A percentile compares a stretch with the other conserved stretches of the same genome.
Conservation (phyloP, 2,113 vertebrate genomes). For the Dendropsophus ebraccatus region DNA sequence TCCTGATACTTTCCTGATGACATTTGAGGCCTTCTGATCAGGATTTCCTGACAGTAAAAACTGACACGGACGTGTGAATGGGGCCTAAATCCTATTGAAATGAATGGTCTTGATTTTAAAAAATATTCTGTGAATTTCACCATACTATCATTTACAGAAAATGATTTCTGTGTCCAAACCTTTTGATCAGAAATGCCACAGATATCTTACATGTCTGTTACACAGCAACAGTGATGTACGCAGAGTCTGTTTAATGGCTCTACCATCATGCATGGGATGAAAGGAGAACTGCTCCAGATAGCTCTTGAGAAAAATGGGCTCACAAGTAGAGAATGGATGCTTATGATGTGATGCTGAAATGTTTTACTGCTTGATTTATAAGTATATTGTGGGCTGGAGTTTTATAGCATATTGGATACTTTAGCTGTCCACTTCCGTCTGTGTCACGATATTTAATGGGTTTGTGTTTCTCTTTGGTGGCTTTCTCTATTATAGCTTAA, state of each 20-base stretch:
- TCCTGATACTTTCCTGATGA: too few species aligned
- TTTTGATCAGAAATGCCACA: background rate
- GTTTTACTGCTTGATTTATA: constrained; percentile 26
- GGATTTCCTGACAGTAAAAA: too few species aligned
- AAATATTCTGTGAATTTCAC: background rate
- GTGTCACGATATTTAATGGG: background rate
- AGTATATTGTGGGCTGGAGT: constrained; percentile 7
- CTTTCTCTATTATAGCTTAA: too few species aligned
- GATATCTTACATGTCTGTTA: background rate
- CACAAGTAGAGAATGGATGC: background rate
- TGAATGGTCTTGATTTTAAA: too few species aligned
- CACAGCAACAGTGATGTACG: background rate
- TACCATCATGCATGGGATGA: constrained; percentile 10
- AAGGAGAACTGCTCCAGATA: constrained; percentile 24
- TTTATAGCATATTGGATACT: constrained; percentile 30
- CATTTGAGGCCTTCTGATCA: too few species aligned
- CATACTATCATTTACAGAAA: background rate
- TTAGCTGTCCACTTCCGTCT: background rate
- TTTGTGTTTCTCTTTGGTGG: background rate
- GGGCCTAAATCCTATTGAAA: background rate
- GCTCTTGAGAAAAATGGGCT: background rate
- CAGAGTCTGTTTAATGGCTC: constrained; percentile 18
- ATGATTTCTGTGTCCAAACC: background rate
- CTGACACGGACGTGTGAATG: too few species aligned
- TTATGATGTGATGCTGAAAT: constrained; percentile 35